These are phyloP conservation scores for Dusona sp. DNA, from an alignment of 2,888 invertebrate species.

Conservation along the genomic window DNA sequence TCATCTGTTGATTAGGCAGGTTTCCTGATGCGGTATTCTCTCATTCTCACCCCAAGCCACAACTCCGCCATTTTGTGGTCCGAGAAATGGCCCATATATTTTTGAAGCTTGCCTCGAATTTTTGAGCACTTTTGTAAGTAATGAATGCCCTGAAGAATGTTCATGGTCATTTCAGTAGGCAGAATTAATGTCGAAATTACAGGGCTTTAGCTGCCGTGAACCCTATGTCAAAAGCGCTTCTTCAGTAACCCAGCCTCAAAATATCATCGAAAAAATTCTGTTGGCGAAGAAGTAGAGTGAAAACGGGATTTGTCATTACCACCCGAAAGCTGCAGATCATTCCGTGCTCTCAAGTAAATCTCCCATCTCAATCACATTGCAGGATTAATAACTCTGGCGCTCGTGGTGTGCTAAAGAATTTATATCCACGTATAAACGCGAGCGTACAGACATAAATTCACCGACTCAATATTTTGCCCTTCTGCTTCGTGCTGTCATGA, in stretches of 20 bases:
- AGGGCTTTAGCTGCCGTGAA: neutral
- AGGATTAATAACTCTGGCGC: constrained; percentile 18
- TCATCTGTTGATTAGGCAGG: neutral
- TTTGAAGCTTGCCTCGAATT: neutral
- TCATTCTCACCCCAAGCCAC: neutral
- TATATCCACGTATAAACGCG: neutral
- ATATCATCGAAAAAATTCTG: neutral
- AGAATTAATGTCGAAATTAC: neutral
- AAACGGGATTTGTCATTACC: constrained; percentile 43
- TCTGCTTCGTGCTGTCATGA: constrained; percentile 1
- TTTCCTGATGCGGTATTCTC: neutral
- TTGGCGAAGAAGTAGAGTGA: constrained; percentile 20
- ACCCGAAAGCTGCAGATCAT: neutral
- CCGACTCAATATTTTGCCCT: neutral
- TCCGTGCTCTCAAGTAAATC: neutral
- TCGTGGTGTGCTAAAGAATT: constrained; percentile 2
- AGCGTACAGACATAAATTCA: neutral
- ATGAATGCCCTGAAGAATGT: neutral
- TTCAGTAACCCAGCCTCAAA: neutral
- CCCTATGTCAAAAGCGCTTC: neutral
- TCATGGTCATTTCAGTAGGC: neutral
- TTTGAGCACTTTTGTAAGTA: neutral
- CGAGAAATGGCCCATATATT: neutral
- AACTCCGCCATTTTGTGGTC: neutral
- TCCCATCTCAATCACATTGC: constrained; percentile 13